Percentiles rank a stretch among this genome's conserved stretches.
Evolutionary conservation across 1,140 invertebrate genomes (phyloP).

Genomic region (Wiebesia pumilae): DNA sequence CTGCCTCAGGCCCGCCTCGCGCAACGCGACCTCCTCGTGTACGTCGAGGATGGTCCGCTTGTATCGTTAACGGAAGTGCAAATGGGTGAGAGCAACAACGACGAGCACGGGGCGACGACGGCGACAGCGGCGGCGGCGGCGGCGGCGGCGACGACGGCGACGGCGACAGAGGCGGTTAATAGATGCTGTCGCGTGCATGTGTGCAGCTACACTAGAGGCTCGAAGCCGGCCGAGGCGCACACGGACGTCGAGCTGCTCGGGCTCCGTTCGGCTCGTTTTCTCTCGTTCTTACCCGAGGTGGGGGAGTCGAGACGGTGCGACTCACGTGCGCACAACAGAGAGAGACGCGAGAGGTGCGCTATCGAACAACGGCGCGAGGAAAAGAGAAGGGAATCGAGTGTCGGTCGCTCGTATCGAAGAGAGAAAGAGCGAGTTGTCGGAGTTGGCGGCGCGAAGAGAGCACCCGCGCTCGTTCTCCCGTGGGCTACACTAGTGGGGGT

Average conservation of each 20-base stretch:
- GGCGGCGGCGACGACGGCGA: conserved; percentile 61
- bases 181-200: conserved; percentile 75
- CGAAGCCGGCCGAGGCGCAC: conserved; percentile 62
- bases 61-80: conserved; percentile 25
- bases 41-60: neutral
- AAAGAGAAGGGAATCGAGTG: conserved; percentile 13
- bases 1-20: too few relatives aligned
- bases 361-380: neutral
- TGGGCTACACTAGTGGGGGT: conserved; percentile 37
- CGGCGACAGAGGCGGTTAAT: conserved; percentile 56
- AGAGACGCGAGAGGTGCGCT: neutral
- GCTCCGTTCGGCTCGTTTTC: conserved; percentile 19
- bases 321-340: conserved; percentile 31
- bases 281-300: conserved; percentile 47
- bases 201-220: conserved; percentile 72
- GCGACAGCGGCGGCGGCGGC: conserved; percentile 62
- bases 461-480: conserved; percentile 50
- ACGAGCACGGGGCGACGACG: conserved; percentile 19
- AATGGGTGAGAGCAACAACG: neutral
- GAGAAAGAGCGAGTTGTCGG: conserved; percentile 36
- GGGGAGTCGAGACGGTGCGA: conserved; percentile 59
- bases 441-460: conserved; percentile 5
- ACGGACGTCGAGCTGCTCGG: conserved; percentile 49
- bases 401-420: conserved; percentile 55
- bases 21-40: neutral